Percentiles rank a stretch among this genome's conserved stretches.
Evolutionary conservation across 2,888 invertebrate species (phyloP).

Genomic region (Pandemis corylana): DNA sequence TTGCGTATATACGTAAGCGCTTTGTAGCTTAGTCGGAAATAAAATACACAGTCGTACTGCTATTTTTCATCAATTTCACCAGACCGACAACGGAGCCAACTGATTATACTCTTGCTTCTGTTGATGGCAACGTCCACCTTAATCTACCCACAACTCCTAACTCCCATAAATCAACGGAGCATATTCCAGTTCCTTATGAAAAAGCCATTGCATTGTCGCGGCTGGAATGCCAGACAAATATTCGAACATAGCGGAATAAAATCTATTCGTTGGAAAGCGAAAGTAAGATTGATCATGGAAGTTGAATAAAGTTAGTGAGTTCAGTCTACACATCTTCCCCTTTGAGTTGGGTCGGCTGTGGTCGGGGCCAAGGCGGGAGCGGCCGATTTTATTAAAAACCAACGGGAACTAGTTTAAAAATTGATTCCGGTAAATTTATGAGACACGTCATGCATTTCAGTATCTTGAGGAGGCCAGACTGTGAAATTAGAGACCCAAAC

Average conservation of each 20-base stretch:
- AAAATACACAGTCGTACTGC: background rate
- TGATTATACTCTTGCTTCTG: background rate
- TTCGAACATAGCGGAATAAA: slow-evolving; percentile 58
- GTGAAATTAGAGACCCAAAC: too few relatives aligned
- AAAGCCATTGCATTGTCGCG: slow-evolving; percentile 42
- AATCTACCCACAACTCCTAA: slow-evolving; percentile 33
- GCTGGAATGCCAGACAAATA: slow-evolving; percentile 39
- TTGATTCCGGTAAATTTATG: background rate
- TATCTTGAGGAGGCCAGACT: background rate
- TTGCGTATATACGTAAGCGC: background rate
- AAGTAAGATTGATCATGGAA: slow-evolving; percentile 78
- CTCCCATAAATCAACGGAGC: slow-evolving; percentile 33
- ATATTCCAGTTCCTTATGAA: slow-evolving; percentile 35
- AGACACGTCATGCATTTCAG: background rate
- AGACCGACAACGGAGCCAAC: background rate
- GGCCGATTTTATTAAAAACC: background rate
- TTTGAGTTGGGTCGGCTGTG: slow-evolving; percentile 37
- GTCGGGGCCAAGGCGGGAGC: slow-evolving; percentile 4
- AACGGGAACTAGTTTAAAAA: background rate
- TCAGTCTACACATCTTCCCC: slow-evolving; percentile 46
- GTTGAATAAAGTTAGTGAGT: slow-evolving; percentile 66
- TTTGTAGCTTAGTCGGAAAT: background rate
- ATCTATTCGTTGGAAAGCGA: slow-evolving; percentile 69
- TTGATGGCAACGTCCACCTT: slow-evolving; percentile 12
- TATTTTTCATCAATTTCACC: background rate